These are phyloP conservation scores for Oriolus oriolus DNA, from an alignment of 2,113 vertebrate species.

Conservation along the genomic window DNA sequence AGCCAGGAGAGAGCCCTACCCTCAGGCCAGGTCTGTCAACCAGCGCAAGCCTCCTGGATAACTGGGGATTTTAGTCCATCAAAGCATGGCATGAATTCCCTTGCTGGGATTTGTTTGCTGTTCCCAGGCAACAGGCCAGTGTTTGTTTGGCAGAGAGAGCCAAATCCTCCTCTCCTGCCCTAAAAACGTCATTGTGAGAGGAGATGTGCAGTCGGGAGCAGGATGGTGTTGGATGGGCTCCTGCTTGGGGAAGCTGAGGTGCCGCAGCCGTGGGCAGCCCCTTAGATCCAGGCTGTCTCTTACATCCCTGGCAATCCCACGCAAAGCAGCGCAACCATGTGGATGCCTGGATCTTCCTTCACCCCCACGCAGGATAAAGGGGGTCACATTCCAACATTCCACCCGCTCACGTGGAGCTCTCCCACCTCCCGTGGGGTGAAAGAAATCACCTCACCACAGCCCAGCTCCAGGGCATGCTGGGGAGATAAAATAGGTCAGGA, in stretches of 20 bases:
- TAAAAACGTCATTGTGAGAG: not conserved
- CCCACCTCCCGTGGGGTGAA: not conserved
- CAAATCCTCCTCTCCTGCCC: not conserved
- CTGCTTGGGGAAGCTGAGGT: not conserved
- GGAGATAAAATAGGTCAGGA: not conserved
- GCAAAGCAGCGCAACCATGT: not conserved
- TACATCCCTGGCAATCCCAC: not conserved
- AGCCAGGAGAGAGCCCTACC: not conserved
- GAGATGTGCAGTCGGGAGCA: not conserved
- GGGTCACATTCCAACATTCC: not conserved
- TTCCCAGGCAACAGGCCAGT: not conserved
- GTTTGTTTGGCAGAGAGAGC: not conserved
- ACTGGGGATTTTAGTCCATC: not conserved
- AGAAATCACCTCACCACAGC: not conserved
- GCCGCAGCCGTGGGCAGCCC: not conserved
- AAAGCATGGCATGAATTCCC: not conserved
- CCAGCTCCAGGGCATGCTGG: accelerated
- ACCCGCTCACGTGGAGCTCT: accelerated
- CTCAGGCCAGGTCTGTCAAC: accelerated
- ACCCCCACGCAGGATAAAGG: not conserved
- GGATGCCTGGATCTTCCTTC: not conserved
- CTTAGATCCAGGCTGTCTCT: not conserved
- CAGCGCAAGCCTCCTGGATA: not conserved
- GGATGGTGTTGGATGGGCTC: not conserved
- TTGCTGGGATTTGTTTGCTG: not conserved